A percentile compares a stretch with the other conserved stretches of the same genome.
Evolutionary conservation across 2,113 vertebrate genomes (phyloP).

Genomic region (Pipra filicauda): DNA sequence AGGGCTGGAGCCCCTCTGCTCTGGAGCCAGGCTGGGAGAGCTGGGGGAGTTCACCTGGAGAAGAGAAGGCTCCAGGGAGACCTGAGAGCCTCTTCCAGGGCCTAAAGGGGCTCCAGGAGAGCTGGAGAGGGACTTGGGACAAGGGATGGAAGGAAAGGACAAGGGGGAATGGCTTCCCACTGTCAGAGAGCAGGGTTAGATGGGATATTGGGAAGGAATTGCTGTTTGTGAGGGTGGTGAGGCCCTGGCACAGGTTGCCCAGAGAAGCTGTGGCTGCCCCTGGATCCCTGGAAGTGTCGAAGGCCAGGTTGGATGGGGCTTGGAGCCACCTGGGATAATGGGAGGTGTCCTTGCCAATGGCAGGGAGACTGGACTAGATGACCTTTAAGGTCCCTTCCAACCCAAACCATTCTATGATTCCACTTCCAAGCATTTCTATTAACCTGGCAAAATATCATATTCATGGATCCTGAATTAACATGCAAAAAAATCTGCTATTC

Average conservation of each 20-base stretch:
- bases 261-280: not conserved
- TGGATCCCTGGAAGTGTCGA: not conserved
- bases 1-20: not conserved
- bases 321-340: accelerated
- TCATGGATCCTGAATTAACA: not conserved
- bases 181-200: not conserved
- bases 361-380: not conserved
- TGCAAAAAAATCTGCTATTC: not conserved
- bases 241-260: not conserved
- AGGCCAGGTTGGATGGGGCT: accelerated
- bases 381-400: not conserved
- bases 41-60: not conserved
- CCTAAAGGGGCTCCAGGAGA: not conserved
- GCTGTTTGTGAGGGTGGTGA: accelerated
- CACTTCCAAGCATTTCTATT: not conserved
- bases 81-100: not conserved
- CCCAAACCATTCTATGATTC: not conserved
- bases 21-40: not conserved
- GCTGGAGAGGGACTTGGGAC: not conserved
- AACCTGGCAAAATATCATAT: not conserved
- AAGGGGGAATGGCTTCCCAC: not conserved
- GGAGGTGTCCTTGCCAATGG: not conserved
- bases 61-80: not conserved
- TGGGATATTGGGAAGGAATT: not conserved
- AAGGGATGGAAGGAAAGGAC: not conserved